These are phyloP conservation scores for Prietella phreatophila DNA, from an alignment of 2,113 vertebrate genomes.

Conservation along the genomic window DNA sequence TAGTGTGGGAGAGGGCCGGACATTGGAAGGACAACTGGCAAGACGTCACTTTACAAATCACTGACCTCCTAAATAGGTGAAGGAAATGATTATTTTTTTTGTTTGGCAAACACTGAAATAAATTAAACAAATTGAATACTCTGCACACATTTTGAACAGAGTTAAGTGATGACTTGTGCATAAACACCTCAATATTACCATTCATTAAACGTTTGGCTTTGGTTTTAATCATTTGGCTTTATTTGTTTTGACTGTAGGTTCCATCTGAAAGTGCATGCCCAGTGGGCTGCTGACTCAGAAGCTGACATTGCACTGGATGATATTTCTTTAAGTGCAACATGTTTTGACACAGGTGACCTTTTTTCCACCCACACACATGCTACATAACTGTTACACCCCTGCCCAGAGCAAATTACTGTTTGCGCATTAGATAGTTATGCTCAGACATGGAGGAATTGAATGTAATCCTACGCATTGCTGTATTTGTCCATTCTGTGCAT, in stretches of 20 bases:
- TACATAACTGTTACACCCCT: slow-evolving; percentile 1
- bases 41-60: slow-evolving; percentile 74
- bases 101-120: background rate
- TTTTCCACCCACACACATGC: background rate
- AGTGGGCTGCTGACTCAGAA: slow-evolving; percentile 77
- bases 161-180: background rate
- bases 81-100: slow-evolving; percentile 35
- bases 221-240: background rate
- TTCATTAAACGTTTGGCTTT: background rate
- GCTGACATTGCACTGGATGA: slow-evolving; percentile 83
- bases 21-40: slow-evolving; percentile 78
- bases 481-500: background rate
- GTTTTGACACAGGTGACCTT: slow-evolving; percentile 75
- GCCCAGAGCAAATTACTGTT: background rate
- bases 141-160: background rate
- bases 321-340: slow-evolving; percentile 78
- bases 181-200: background rate
- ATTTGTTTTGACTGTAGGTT: slow-evolving; percentile 70
- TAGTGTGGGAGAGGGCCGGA: slow-evolving; percentile 75
- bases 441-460: background rate
- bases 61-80: slow-evolving; percentile 72
- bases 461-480: background rate
- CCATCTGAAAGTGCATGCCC: slow-evolving; percentile 73
- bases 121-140: background rate
- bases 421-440: background rate